Evolutionary conservation across 2,113 vertebrate species (phyloP).

Genomic region (Puma concolor): DNA sequence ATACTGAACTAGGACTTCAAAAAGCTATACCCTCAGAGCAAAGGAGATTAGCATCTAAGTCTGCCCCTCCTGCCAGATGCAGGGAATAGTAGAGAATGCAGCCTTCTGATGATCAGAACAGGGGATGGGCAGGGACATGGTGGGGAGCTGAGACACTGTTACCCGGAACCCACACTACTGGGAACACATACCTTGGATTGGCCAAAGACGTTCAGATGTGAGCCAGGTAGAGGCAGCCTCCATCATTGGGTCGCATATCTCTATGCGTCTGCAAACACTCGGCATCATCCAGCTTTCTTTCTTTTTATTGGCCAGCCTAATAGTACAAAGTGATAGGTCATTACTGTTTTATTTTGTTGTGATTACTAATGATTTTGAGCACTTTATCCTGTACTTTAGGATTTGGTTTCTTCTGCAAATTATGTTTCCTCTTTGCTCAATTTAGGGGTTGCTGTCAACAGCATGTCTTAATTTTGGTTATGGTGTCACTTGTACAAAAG

Average conservation of each 20-base stretch:
- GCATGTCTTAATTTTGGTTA: neutral
- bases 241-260: neutral
- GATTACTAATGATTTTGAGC: neutral
- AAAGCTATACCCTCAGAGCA: neutral
- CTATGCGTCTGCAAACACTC: neutral
- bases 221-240: neutral
- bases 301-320: neutral
- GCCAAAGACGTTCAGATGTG: neutral
- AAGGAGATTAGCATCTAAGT: neutral
- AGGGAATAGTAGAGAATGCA: neutral
- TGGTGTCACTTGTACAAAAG: neutral
- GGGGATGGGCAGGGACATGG: neutral
- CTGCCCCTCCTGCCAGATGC: neutral
- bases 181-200: neutral
- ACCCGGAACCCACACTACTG: neutral
- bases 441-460: neutral
- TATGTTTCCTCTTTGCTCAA: neutral
- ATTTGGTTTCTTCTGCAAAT: neutral
- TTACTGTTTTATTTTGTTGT: neutral
- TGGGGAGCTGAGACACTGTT: neutral
- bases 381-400: neutral
- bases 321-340: neutral
- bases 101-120: neutral
- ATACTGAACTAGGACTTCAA: neutral
- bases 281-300: neutral